Percentiles rank a stretch among this genome's conserved stretches.
Conservation (phyloP, 1,140 invertebrate species). For the Berghia stephanieae region DNA sequence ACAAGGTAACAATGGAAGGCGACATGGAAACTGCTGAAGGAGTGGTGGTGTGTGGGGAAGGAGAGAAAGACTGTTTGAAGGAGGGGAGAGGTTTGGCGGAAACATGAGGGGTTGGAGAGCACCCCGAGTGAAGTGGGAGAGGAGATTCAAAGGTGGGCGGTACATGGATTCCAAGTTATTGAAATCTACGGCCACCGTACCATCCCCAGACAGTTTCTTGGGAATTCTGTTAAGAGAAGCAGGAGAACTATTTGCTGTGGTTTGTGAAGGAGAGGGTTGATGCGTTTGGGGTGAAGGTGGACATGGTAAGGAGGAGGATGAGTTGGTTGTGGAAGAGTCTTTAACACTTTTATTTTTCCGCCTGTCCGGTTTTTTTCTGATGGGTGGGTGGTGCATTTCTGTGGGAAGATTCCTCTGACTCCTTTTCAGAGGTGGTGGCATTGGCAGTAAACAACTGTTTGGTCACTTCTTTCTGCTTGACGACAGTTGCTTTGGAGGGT, state of each 20-base stretch:
- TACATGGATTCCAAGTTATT: slow-evolving; percentile 15
- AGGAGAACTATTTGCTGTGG: too few relatives aligned
- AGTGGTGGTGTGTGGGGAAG: background rate
- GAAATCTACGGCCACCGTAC: background rate
- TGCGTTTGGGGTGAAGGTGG: background rate
- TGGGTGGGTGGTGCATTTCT: slow-evolving; percentile 6
- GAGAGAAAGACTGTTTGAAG: slow-evolving; percentile 22
- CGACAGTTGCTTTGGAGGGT: background rate
- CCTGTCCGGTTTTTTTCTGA: too few relatives aligned
- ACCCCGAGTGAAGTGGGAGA: background rate
- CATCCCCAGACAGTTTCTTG: too few relatives aligned
- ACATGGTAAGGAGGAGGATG: background rate
- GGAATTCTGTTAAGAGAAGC: too few relatives aligned
- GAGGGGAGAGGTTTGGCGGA: slow-evolving; percentile 25
- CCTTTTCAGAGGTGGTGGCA: too few relatives aligned
- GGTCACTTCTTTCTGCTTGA: background rate
- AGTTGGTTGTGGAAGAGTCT: too few relatives aligned
- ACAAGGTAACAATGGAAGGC: slow-evolving; percentile 19
- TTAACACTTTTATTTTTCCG: too few relatives aligned
- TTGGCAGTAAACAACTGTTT: too few relatives aligned
- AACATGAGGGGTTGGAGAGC: background rate
- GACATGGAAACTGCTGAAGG: background rate
- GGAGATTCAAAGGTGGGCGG: slow-evolving; percentile 4
- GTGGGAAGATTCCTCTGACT: too few relatives aligned
- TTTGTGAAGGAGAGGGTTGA: background rate